Conservation (phyloP, 1,140 invertebrate species). For the Drosophila nikananu region DNA sequence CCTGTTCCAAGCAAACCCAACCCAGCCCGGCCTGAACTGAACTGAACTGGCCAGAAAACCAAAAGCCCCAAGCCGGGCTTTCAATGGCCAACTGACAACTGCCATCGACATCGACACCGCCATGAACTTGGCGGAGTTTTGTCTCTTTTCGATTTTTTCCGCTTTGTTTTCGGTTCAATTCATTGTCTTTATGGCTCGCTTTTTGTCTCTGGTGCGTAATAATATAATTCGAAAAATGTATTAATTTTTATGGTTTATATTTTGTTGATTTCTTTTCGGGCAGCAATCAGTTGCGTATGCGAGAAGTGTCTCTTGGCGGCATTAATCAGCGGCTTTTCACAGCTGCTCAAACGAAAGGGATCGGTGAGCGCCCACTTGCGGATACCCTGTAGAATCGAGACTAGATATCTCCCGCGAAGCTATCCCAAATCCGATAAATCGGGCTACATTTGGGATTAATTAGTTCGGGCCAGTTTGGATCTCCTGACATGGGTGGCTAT, state of each 20-base stretch:
- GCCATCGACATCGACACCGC: conserved; percentile 58
- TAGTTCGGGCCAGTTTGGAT: conserved; percentile 11
- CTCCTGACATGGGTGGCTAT: neutral
- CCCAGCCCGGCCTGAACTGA: conserved; percentile 1
- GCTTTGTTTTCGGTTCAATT: conserved; percentile 55
- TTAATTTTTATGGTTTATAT: conserved; percentile 79
- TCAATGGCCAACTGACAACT: conserved; percentile 54
- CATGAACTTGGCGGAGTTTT: conserved; percentile 60
- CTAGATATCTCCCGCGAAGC: neutral
- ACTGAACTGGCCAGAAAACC: conserved; percentile 16
- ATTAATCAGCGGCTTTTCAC: conserved; percentile 58
- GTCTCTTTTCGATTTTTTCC: conserved; percentile 22
- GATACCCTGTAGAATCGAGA: conserved; percentile 46
- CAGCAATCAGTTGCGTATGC: conserved; percentile 46
- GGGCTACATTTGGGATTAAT: conserved; percentile 17
- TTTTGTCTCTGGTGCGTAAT: conserved; percentile 66
- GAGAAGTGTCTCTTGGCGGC: conserved; percentile 42
- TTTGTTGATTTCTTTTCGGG: conserved; percentile 60
- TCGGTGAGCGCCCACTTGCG: conserved; percentile 2
- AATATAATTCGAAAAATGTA: conserved; percentile 75
- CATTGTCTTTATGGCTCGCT: conserved; percentile 60
- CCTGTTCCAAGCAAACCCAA: conserved; percentile 7
- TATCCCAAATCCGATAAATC: conserved; percentile 2
- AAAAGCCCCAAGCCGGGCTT: conserved; percentile 39
- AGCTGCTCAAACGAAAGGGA: conserved; percentile 23